Evolutionary conservation across 2,888 invertebrate species (phyloP), one percentile per base, ranked within the genome.

Genomic region (Drosophila aldrichi): DNA sequence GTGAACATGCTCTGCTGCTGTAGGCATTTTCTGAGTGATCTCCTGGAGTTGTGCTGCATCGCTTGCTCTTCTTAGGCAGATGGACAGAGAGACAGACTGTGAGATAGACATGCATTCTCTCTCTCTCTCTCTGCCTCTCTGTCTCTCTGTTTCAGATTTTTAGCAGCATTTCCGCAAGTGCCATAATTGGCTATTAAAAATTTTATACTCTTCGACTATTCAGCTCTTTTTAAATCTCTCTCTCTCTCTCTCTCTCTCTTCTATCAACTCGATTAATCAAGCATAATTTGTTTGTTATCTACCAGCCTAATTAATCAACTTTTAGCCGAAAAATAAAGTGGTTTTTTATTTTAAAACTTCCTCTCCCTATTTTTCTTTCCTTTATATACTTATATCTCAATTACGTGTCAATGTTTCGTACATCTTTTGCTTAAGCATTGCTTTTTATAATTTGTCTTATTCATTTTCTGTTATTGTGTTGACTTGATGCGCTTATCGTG

Each of bases 401-500:
- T 58, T 76, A 70, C 79, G 82, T 79, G 79, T 70, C 58, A 48
- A 60, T 43, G 55, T 54, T 71, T 54, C 2, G 3, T 34, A 22
- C 44, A n/a, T 25, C 18, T 36, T 18, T 18, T 41, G 62, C 48
- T 55, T 54, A 9, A 16, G 10, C 61, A 14, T 2, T 29, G 7
- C 29, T 7, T 12, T 40, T n/a, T 18, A 38, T 22, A 25, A 22
- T 38, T 25, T 25, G 1, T 25, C 25, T 29, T 4, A 9, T 29
- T 29, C 5, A 3, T 10, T 16, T 22, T 16, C 3, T 25, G 49
- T 18, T 20, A 62, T n/a, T 41, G 57, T 20, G 66, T n/a, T 41
- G 62, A 56, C 67, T 65, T 61, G 65, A 70, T 68, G 70, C 68
- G 59, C 64, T 65, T 73, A 79, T 88, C 70, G 52, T 62, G 85